Evolutionary conservation across 2,888 invertebrate genomes (phyloP).

Genomic region (Mythimna pallens): DNA sequence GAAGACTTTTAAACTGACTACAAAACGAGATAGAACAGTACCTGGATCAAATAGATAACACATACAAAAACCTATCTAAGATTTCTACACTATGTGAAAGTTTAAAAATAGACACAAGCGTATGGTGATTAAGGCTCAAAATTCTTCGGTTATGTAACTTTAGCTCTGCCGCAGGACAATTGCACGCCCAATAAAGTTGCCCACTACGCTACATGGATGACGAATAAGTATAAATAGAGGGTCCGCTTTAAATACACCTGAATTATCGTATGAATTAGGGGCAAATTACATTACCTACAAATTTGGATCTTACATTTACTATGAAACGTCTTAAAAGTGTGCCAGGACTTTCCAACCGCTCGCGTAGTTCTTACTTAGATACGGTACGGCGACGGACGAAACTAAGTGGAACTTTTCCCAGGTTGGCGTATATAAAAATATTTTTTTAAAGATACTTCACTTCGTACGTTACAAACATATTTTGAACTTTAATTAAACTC

Average conservation of each 20-base stretch:
- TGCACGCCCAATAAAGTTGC: not conserved
- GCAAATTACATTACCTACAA: constrained; percentile 28
- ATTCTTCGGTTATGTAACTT: not conserved
- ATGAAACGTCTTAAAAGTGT: constrained; percentile 84
- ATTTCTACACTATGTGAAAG: too few species aligned
- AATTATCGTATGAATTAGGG: constrained; percentile 31
- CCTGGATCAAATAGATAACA: too few species aligned
- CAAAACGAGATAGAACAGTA: not conserved
- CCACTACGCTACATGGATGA: not conserved
- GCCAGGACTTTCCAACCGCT: constrained; percentile 83
- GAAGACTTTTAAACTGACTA: not conserved
- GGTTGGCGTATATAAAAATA: constrained; percentile 81
- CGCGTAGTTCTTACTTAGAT: constrained; percentile 84
- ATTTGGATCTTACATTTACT: constrained; percentile 76
- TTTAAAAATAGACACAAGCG: too few species aligned
- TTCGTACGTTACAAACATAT: constrained; percentile 76
- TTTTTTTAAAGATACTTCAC: constrained; percentile 84
- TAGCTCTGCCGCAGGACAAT: not conserved
- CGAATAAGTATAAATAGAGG: not conserved
- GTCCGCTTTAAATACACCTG: not conserved
- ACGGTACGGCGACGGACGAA: constrained; percentile 82
- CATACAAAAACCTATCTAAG: too few species aligned
- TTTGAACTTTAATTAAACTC: constrained; percentile 74
- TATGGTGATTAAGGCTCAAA: not conserved
- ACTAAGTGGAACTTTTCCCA: constrained; percentile 88